Base-by-base conservation (phyloP, 2,113 vertebrate species). In the Mellivora capensis region DNA sequence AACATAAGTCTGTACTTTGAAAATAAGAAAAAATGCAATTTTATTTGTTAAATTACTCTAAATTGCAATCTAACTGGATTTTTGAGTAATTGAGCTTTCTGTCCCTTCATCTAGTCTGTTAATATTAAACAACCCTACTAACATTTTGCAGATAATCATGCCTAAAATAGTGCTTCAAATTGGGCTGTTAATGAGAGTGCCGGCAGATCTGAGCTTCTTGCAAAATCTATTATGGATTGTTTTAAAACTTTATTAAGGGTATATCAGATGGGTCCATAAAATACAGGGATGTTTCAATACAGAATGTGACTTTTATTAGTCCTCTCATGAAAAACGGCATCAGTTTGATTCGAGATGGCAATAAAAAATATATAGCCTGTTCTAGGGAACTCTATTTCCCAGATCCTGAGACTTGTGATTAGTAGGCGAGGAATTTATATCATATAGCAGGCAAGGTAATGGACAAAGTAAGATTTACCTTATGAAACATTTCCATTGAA, bases 181-280 rank as follows among this genome's bases (percentile, higher is more conserved):
- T 94, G 89, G 21, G 61, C 94, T 98, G 93, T 97, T 98, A 98
- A 98, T 96, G 95, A 93, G 97, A 98, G 71, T 59, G 74, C 89
- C 93, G 87, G 97, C 64, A 77, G 95, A 82, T 98, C 96, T 97
- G 94, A 97, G 96, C 95, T 99, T 98, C 95, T 89, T 95, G 97
- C 87, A 96, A 97, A 98, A 98, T 98, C 98, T 97, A 98, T 98
- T 98, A 96, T 89, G 85, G 97, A 98, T 97, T 98, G 93, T 98
- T 98, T 98, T 97, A 98, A 97, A 98, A 96, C 94, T 97, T 98
- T 98, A 93, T 97, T 94, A 97, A 97, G 89, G 79, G 15, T 95
- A 0, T 91, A 98, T 98, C 97, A 97, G 96, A 97, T 49, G 49
- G 97, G 37, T 95, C 96, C 4, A 10, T 96, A 97, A 98, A 98